Percentiles rank a stretch among this genome's conserved stretches.
phyloP scores from a whole-genome alignment of 92 coral and sea anemone genomes.

The Scolanthus callimorphus region DNA sequence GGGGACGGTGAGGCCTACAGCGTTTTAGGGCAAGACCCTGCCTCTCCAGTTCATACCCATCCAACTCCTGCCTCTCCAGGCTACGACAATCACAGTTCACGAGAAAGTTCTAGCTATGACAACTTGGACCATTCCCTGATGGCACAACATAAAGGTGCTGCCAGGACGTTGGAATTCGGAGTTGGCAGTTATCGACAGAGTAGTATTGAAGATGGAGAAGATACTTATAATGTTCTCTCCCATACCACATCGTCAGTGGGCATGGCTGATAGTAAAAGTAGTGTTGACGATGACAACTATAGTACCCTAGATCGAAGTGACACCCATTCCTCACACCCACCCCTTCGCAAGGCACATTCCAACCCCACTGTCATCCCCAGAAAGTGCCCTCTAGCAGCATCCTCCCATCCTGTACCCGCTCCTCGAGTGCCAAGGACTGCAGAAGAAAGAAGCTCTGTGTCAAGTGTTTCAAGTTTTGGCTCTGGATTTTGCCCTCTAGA shows the following conservation, averaged over 20 bases:
- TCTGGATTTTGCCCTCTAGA: slow-evolving; percentile 36
- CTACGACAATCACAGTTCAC: slow-evolving; percentile 4
- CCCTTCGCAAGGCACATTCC: slow-evolving; percentile 17
- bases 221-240: slow-evolving; percentile 28
- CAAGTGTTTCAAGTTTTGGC: slow-evolving; percentile 14
- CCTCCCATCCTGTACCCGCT: slow-evolving; percentile 13
- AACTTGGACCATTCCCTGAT: slow-evolving; percentile 5
- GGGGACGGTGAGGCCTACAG: slow-evolving; percentile 28
- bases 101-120: slow-evolving; percentile 18
- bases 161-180: not conserved
- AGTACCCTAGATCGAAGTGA: slow-evolving; percentile 30
- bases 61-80: not conserved
- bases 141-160: not conserved
- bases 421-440: slow-evolving; percentile 12
- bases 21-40: slow-evolving; percentile 19
- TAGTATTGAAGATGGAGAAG: slow-evolving; percentile 8
- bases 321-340: slow-evolving; percentile 3
- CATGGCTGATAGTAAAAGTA: not conserved
- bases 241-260: slow-evolving; percentile 24
- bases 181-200: not conserved
- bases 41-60: slow-evolving; percentile 18
- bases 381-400: slow-evolving; percentile 6
- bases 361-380: slow-evolving; percentile 3
- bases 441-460: slow-evolving; percentile 34
- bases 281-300: slow-evolving; percentile 8